A percentile compares a stretch with the other conserved stretches of the same genome.
These are phyloP conservation scores for Struthio camelus DNA, from an alignment of 2,113 vertebrate genomes.

Conservation along the genomic window DNA sequence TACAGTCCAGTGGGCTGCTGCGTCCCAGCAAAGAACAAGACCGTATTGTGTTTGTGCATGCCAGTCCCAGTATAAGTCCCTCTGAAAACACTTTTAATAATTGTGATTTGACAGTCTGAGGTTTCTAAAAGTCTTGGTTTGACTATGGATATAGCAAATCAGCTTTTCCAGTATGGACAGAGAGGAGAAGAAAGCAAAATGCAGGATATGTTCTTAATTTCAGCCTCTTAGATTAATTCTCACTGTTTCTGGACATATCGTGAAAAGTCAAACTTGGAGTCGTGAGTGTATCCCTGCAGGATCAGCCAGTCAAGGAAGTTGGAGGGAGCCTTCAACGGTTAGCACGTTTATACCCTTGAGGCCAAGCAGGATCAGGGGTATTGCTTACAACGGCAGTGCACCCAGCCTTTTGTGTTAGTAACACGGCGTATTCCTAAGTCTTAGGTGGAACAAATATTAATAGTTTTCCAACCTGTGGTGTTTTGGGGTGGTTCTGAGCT, in stretches of 20 bases:
- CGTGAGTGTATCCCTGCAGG: background rate
- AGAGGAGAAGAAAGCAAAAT: background rate
- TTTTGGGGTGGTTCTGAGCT: background rate
- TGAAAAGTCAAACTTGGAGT: background rate
- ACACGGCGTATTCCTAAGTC: background rate
- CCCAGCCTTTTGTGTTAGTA: background rate
- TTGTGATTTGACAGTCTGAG: background rate
- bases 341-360: background rate
- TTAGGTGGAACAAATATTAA: background rate
- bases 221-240: background rate
- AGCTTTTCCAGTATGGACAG: background rate
- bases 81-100: background rate
- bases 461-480: background rate
- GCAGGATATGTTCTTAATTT: background rate
- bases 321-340: background rate
- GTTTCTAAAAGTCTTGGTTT: background rate
- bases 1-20: background rate
- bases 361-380: accelerated
- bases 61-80: background rate
- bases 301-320: background rate
- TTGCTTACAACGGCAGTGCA: background rate
- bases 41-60: background rate
- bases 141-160: background rate
- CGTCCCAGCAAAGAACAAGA: background rate
- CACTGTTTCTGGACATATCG: background rate